Conservation (phyloP, 2,113 vertebrate species). For the Pseudonaja textilis region DNA sequence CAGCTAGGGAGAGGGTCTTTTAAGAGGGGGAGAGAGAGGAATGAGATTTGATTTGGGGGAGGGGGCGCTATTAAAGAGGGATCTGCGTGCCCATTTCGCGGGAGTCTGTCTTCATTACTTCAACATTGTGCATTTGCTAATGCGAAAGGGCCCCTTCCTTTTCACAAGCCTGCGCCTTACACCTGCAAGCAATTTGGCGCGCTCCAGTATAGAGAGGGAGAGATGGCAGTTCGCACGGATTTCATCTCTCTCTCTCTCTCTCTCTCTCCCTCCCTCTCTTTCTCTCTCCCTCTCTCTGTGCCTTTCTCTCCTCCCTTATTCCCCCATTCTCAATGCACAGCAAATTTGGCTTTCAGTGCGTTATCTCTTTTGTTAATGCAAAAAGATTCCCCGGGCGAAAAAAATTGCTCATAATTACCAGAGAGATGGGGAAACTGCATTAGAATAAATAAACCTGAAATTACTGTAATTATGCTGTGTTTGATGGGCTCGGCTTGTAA, state of each 20-base stretch:
- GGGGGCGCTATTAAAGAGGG: slow-evolving; percentile 74
- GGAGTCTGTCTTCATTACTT: slow-evolving; percentile 90
- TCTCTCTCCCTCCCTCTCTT: slow-evolving; percentile 3
- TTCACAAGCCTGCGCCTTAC: slow-evolving; percentile 93
- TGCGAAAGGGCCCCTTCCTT: slow-evolving; percentile 86
- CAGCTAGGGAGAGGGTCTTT: slow-evolving; percentile 48
- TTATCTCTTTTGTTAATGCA: slow-evolving; percentile 99
- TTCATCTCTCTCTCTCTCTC: slow-evolving; percentile 66
- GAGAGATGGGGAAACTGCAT: slow-evolving; percentile 99
- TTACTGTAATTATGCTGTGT: slow-evolving; percentile 99
- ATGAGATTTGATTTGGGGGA: slow-evolving; percentile 24
- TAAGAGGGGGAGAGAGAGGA: slow-evolving; percentile 56
- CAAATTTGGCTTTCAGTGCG: slow-evolving; percentile 97
- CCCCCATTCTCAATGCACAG: slow-evolving; percentile 85
- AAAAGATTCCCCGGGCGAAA: slow-evolving; percentile 95
- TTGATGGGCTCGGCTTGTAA: slow-evolving; percentile 99
- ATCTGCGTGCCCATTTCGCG: slow-evolving; percentile 83
- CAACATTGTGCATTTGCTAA: slow-evolving; percentile 94
- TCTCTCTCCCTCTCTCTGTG: slow-evolving; percentile 49
- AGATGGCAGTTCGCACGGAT: slow-evolving; percentile 96
- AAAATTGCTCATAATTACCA: slow-evolving; percentile 99
- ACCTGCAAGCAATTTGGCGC: slow-evolving; percentile 99
- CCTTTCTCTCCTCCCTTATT: slow-evolving; percentile 45
- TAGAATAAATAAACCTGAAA: slow-evolving; percentile 99
- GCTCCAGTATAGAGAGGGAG: slow-evolving; percentile 82